Evolutionary conservation across 1,140 invertebrate genomes (phyloP), one percentile per base, ranked within the genome.

Genomic region (Leptinotarsa defecta): DNA sequence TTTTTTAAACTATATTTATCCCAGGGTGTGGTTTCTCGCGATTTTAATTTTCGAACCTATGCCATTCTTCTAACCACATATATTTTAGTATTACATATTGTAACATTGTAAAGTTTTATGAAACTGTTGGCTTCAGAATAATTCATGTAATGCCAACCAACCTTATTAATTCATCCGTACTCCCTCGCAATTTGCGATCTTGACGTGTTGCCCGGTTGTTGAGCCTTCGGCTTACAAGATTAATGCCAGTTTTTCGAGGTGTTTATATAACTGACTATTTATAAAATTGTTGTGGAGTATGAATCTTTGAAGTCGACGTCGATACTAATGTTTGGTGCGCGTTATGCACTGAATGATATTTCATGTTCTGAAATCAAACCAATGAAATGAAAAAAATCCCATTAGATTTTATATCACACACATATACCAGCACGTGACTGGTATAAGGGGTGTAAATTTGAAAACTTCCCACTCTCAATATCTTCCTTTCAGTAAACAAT

Each of bases 201-300:
- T 57, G 52, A 57, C 52, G 52, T 13, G 15, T 57, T 57, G 52
- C 52, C 52, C 52, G 52, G 52, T 57, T 57, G 52, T 57, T 57
- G 52, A 57, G 52, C 52, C 52, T 57, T 57, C n/a, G 15, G 52
- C 52, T 15, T 15, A 57, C 52, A 57, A 15, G 52, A 57, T 57
- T 57, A 15, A 57, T 57, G 52, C 52, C 13, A 57, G 52, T 57
- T 57, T 57, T 57, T 57, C 52, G 52, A n/a, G 52, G 15, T 57
- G 52, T 57, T 57, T 57, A 57, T 57, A 57, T 57, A 57, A 57
- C 52, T 57, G 52, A 17, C 52, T 57, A 57, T 57, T 57, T n/a
- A 57, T 57, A 57, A 57, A 57, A 57, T 57, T 57, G 13, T 57
- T 15, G 52, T 43, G 11, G 8, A 57, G 52, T 57, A 57, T 17